Conservation (phyloP, 1,140 invertebrate genomes). For the Apis mellifera region Amel_HAv3.1 CM009932.2:6254501-6255000, state of each 20-base stretch:
- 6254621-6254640: not conserved
- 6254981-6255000: slow-evolving; percentile 87
- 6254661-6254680: not conserved
- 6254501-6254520: not conserved
- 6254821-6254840: not conserved
- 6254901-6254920: slow-evolving; percentile 3
- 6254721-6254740: slow-evolving; percentile 16
- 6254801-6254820: not conserved
- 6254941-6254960: slow-evolving; percentile 91
- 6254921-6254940: slow-evolving; percentile 86
- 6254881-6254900: slow-evolving; percentile 9
- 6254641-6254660: not conserved
- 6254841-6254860: not conserved
- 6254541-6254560: not conserved
- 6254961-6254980: slow-evolving; percentile 92
- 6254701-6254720: slow-evolving; percentile 19
- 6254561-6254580: not conserved
- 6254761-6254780: not conserved
- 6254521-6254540: not conserved
- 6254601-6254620: not conserved
- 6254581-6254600: not conserved
- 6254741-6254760: slow-evolving; percentile 8
- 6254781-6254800: not conserved
- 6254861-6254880: not conserved
- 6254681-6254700: not conserved